Evolutionary conservation across 2,113 vertebrate species (phyloP).

Genomic region (Crotalus tigris): DNA sequence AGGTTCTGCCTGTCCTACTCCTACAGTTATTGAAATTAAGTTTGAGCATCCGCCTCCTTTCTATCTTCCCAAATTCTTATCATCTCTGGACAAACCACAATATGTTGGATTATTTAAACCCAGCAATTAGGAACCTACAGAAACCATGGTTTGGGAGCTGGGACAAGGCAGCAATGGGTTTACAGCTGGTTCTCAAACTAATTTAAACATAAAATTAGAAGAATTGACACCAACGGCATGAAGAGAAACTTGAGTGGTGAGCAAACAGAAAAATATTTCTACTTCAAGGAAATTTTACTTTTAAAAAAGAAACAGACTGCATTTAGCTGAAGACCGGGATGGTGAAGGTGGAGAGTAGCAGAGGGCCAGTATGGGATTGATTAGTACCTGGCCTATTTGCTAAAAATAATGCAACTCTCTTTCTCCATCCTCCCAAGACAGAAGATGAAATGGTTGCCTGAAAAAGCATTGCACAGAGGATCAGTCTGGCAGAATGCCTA

Average conservation of each 20-base stretch:
- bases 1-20: not conserved
- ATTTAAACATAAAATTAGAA: not conserved
- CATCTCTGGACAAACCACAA: not conserved
- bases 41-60: not conserved
- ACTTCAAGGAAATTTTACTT: not conserved
- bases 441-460: not conserved
- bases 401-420: not conserved
- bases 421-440: not conserved
- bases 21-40: not conserved
- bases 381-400: not conserved
- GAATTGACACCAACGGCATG: not conserved
- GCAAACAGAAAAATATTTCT: not conserved
- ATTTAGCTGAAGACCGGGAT: not conserved
- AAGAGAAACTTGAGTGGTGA: not conserved
- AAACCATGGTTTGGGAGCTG: not conserved
- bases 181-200: not conserved
- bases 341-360: not conserved
- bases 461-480: not conserved
- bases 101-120: not conserved
- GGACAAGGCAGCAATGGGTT: not conserved
- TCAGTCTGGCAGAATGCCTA: slow-evolving; percentile 2
- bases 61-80: not conserved
- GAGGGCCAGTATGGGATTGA: not conserved
- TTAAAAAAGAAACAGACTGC: not conserved
- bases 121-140: not conserved